Base-by-base conservation (phyloP, 2,113 vertebrate species). In the Varanus salvator region DNA sequence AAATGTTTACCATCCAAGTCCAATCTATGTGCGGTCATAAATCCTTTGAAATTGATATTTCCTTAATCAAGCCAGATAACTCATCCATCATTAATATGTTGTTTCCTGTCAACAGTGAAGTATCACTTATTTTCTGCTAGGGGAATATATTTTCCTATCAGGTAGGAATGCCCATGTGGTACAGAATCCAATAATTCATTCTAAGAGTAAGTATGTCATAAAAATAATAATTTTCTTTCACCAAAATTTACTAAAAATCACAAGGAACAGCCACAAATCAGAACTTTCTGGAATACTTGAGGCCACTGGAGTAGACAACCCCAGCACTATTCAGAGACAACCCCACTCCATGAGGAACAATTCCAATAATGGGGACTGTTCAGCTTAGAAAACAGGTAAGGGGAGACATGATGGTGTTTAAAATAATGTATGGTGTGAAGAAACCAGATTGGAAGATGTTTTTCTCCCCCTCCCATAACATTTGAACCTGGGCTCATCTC, bases 121-220 rank as follows among this genome's bases (percentile, higher is more conserved):
- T 81, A 60, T 89, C 0, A 48, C 5, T 74, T 3, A 1, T 60
- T 92, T 93, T 48, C 31, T 91, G 19, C 76, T 78, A 82, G 78
- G 93, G 92, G 94, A 66, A 11, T 68, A 6, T 64, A 17, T 84
- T 92, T 87, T 14, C 7, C 50, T 64, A 90, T 38, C n/a, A 25
- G 81, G n/a, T 80, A 85, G 68, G 21, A 64, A 34, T 82, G 5
- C 34, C 14, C 72, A 66, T 38, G 29, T 71, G 75, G 52, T 8
- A 9, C 6, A 80, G 23, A 34, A 69, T 69, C 66, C 11, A 75
- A 48, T 60, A 81, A 69, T 77, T 86, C 31, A 66, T 15, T 1
- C 48, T 86, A 64, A 25, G 0, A 82, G 48, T 87, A 86, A 84
- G 48, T 86, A 84, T 71, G 48, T 1, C 0, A 84, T 0, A 11